Evolutionary conservation across 2,797 vertebrate species (phyloP), one percentile per base, ranked within the genome.

Genomic region (Margarornis squamiger): DNA sequence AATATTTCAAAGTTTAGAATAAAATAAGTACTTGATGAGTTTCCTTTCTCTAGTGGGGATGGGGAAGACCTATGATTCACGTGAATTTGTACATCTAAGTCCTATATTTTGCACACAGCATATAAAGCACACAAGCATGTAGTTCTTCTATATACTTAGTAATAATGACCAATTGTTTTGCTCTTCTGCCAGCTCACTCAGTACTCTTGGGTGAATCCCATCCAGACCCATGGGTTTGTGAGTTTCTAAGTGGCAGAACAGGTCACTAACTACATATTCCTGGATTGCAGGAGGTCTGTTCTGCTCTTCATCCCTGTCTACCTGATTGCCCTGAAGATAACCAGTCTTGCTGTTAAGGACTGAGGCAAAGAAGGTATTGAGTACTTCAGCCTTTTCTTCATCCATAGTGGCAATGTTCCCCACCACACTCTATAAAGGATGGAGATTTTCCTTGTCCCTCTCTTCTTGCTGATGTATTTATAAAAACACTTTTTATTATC

Each of bases 1-100:
- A 88, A 46, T 81, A 59, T 29, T 81, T 70, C 26, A 39, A 92
- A 46, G 23, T 82, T 94, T 58, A 95, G 63, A 95, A 95, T 93
- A 93, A 88, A 95, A 49, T 51, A 90, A 67, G 36, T 75, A 82
- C 14, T 86, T 90, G 34, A 43, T 34, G 84, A 71, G 19, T 92
- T 79, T 86, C 9, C 38, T 87, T 86, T 85, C 57, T 95, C 16
- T 58, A 57, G 15, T 52, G 32, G 49, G 74, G 15, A 14, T 59
- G 78, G 45, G 23, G 9, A 36, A 49, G 14, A 71, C 38, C 29
- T 73, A 3, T 52, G 34, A 45, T 67, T 92, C n/a, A 67, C 16
- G 21, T 27, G 14, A 90, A 71, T 67, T 61, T 29, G 3, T 49
- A 39, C 34, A 30, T 54, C 34, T 23, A 78, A 65, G 29, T 46